Percentiles rank a stretch among this genome's conserved stretches.
These are phyloP conservation scores for Cyphomyrus discorhynchus DNA, from an alignment of 2,113 vertebrate genomes.

Conservation along the genomic window DNA sequence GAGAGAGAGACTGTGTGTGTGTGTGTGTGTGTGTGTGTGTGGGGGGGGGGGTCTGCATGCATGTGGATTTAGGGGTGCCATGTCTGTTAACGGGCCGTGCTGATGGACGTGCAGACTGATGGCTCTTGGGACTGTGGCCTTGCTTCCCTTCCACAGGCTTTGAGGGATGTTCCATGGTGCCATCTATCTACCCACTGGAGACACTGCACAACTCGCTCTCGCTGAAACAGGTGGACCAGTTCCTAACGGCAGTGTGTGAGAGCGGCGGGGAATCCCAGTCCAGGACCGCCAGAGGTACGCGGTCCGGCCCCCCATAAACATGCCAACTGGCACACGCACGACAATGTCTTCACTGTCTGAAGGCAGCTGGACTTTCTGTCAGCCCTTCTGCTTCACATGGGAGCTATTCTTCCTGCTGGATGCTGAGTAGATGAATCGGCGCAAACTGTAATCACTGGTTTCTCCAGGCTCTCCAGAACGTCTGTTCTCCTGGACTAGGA, in stretches of 20 bases:
- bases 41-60: background rate
- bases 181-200: constrained; percentile 93
- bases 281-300: constrained; percentile 73
- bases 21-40: background rate
- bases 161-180: constrained; percentile 98
- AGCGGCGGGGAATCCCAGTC: constrained; percentile 69
- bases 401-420: background rate
- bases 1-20: background rate
- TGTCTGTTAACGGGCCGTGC: background rate
- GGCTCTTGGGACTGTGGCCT: constrained; percentile 42
- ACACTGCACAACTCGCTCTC: constrained; percentile 98
- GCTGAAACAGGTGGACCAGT: constrained; percentile 85
- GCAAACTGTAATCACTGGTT: background rate
- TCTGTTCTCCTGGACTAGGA: background rate
- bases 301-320: background rate
- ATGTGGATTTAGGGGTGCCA: background rate
- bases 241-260: constrained; percentile 76
- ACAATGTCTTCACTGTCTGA: background rate
- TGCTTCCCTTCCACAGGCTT: constrained; percentile 74
- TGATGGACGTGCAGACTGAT: constrained; percentile 10
- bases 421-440: background rate
- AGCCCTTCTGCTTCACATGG: background rate
- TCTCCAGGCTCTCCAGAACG: background rate
- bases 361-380: background rate
- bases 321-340: background rate